A percentile compares a stretch with the other conserved stretches of the same genome.
Evolutionary conservation across 2,113 vertebrate species (phyloP).

Genomic region (Ciconia maguari): DNA sequence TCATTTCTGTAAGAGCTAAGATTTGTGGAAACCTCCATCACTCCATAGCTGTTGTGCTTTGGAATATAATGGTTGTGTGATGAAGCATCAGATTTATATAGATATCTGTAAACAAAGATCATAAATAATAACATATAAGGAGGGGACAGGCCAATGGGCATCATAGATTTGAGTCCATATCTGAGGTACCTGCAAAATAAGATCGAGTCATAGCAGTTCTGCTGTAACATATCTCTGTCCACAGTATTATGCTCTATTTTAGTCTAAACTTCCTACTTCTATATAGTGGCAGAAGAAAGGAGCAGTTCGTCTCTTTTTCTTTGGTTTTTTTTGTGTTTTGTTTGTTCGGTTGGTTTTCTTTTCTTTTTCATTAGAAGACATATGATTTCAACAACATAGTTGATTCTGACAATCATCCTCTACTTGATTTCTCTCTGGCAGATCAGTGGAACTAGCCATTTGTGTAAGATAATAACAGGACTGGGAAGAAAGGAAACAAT

Average conservation of each 20-base stretch:
- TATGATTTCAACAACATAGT: background rate
- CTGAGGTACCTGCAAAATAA: background rate
- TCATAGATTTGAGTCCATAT: background rate
- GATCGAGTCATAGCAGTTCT: background rate
- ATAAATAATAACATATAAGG: background rate
- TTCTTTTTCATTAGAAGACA: background rate
- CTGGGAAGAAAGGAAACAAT: background rate
- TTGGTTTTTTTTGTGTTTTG: background rate
- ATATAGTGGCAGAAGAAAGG: background rate
- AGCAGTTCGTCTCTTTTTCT: background rate
- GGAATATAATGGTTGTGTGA: background rate
- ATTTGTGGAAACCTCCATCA: background rate
- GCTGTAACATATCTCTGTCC: background rate
- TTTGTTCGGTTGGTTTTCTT: background rate
- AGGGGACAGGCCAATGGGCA: background rate
- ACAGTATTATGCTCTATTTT: background rate
- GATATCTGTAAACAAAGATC: background rate
- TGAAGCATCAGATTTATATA: background rate
- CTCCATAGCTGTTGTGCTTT: background rate
- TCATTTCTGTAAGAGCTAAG: background rate
- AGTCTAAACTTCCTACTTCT: background rate
- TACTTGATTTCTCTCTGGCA: background rate
- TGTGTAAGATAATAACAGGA: background rate
- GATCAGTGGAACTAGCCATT: background rate
- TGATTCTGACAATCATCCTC: background rate